These are phyloP conservation scores for Zenarchopterus dispar DNA, from an alignment of 2,797 vertebrate genomes.

Conservation along the genomic window DNA sequence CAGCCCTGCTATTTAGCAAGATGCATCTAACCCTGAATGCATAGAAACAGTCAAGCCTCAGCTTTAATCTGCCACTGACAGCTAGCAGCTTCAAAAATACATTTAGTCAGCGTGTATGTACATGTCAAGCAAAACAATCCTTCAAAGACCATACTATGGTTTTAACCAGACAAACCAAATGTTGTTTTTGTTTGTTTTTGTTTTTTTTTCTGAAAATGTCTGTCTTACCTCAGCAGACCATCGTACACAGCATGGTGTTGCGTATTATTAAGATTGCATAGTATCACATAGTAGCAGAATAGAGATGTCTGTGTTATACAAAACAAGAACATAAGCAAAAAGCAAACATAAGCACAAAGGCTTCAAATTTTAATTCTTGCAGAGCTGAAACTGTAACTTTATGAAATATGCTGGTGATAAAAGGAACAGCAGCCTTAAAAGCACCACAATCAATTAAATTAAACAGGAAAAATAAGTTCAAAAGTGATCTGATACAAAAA, in stretches of 20 bases:
- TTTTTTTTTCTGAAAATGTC: constrained; percentile 1
- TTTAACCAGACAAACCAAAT: constrained; percentile 32
- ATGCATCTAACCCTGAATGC: constrained; percentile 61
- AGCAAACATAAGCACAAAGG: too few species aligned
- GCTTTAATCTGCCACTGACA: constrained; percentile 42
- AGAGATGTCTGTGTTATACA: too few species aligned
- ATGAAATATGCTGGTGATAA: too few species aligned
- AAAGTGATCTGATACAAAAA: too few species aligned
- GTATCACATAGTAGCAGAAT: neutral
- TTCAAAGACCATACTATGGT: constrained; percentile 26
- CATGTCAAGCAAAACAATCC: constrained; percentile 27
- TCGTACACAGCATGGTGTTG: constrained; percentile 6
- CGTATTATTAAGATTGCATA: constrained; percentile 20
- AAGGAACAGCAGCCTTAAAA: too few species aligned
- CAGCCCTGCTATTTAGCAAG: constrained; percentile 65
- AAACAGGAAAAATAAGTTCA: too few species aligned
- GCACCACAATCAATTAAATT: too few species aligned
- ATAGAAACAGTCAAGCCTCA: constrained; percentile 44
- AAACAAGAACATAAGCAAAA: too few species aligned
- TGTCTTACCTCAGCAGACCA: constrained; percentile 11
- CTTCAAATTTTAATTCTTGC: too few species aligned
- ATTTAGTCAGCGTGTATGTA: constrained; percentile 2
- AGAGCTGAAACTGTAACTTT: too few species aligned
- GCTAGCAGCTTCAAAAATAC: constrained; percentile 35
- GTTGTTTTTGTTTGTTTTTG: too few species aligned